A percentile compares a stretch with the other conserved stretches of the same genome.
phyloP scores from a whole-genome alignment of 2,113 vertebrate species.

The Poecile atricapillus region DNA sequence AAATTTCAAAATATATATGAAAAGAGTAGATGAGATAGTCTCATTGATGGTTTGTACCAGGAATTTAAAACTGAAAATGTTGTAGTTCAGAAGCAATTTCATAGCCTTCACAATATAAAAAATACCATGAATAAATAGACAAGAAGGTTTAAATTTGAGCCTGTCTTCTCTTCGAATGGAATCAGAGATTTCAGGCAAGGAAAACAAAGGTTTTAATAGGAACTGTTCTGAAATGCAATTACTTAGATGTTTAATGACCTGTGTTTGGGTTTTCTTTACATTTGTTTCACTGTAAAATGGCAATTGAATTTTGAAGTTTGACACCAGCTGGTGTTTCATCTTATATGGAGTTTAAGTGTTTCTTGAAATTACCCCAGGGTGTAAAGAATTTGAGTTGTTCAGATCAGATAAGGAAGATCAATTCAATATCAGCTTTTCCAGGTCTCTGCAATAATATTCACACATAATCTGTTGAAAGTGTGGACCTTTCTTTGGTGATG shows the following conservation, averaged over 20 bases:
- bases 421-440: not conserved
- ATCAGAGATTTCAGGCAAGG: not conserved
- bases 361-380: not conserved
- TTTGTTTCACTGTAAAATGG: not conserved
- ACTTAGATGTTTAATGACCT: not conserved
- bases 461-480: not conserved
- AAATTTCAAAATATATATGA: not conserved
- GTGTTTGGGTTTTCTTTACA: not conserved
- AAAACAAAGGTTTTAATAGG: not conserved
- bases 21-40: not conserved
- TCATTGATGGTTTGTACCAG: not conserved
- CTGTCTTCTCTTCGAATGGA: not conserved
- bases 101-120: not conserved
- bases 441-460: not conserved
- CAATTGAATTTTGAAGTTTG: not conserved
- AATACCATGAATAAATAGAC: not conserved
- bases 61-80: not conserved
- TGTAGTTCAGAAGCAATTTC: not conserved
- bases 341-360: not conserved
- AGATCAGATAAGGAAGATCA: not conserved
- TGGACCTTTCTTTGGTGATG: not conserved
- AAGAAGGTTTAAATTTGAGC: not conserved
- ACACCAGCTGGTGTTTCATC: not conserved
- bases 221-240: not conserved
- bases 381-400: not conserved